phyloP scores from a whole-genome alignment of 2,113 vertebrate genomes.

The Lonchura striata region DNA sequence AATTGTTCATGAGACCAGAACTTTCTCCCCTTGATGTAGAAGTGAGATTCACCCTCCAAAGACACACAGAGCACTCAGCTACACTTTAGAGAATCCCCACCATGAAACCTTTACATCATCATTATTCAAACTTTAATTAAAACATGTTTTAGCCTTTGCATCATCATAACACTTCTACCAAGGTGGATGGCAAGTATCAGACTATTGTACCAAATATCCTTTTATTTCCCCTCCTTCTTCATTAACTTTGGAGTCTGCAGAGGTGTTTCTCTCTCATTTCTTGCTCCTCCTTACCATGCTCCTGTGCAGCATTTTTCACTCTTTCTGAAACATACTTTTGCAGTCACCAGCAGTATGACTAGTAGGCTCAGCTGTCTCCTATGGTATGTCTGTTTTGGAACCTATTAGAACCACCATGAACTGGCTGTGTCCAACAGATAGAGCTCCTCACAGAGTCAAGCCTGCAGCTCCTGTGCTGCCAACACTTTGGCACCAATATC shows the following conservation, averaged over 20 bases:
- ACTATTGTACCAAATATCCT: not conserved
- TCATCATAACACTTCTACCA: not conserved
- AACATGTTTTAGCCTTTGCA: not conserved
- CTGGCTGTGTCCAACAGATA: rapidly evolving
- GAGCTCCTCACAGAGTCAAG: not conserved
- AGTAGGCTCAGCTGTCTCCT: not conserved
- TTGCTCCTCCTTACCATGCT: not conserved
- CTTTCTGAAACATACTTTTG: not conserved
- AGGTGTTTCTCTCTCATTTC: not conserved
- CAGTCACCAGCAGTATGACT: not conserved
- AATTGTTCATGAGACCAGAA: not conserved
- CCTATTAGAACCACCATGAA: rapidly evolving
- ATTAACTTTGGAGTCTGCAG: not conserved
- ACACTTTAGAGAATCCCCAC: not conserved
- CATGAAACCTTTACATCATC: not conserved
- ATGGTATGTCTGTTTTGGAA: not conserved
- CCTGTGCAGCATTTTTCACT: not conserved
- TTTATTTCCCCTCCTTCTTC: not conserved
- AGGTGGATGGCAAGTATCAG: not conserved
- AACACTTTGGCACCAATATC: not conserved
- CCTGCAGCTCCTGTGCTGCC: rapidly evolving
- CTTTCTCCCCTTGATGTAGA: not conserved
- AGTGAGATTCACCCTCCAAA: not conserved
- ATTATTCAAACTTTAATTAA: not conserved
- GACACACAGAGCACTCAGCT: not conserved